Conservation (phyloP, 2,113 vertebrate species). For the Melanotaenia duboulayi region DNA sequence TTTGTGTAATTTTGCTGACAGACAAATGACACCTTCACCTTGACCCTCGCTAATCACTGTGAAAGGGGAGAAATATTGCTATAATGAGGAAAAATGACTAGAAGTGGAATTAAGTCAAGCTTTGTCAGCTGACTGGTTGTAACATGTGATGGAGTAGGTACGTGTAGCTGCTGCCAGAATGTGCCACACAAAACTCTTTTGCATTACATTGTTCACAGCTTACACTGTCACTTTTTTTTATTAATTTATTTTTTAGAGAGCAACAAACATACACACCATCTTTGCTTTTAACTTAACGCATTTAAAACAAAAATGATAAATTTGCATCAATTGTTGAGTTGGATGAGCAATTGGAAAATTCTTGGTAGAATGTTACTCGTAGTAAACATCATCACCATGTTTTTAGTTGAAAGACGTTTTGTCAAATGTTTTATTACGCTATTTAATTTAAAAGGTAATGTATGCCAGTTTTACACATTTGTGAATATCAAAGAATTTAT, state of each 20-base stretch:
- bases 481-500: conserved; percentile 11
- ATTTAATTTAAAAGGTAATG: neutral
- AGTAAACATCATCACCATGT: neutral
- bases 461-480: conserved; percentile 13
- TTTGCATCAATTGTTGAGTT: neutral
- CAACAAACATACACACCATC: neutral
- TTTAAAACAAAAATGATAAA: neutral
- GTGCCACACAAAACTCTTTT: conserved; percentile 52
- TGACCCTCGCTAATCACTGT: neutral
- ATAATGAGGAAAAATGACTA: neutral
- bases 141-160: neutral
- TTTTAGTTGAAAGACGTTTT: neutral
- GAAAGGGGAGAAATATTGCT: neutral
- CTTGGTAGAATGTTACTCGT: neutral
- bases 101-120: conserved; percentile 10
- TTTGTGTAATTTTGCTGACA: neutral
- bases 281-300: conserved; percentile 13
- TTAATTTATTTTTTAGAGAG: neutral
- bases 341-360: neutral
- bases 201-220: conserved; percentile 15
- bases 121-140: conserved; percentile 20
- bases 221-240: conserved; percentile 7
- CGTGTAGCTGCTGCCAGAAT: conserved; percentile 1
- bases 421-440: conserved; percentile 9
- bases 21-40: neutral